Evolutionary conservation across 2,888 invertebrate species (phyloP), one percentile per base, ranked within the genome.

Genomic region (Miltochrista miniata): DNA sequence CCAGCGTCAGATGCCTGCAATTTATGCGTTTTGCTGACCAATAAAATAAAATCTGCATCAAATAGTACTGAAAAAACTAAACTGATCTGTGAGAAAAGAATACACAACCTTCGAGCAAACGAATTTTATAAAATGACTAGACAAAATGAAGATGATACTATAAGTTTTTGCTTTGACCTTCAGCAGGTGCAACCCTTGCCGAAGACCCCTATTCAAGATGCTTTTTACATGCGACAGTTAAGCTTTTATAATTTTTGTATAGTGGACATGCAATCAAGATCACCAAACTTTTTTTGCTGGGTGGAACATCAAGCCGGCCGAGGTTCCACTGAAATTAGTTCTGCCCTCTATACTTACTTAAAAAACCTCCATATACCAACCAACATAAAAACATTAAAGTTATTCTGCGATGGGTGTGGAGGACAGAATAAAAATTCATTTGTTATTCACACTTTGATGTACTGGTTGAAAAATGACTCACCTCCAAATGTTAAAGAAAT

Each of bases 151-250:
- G 8, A 7, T 37, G 47, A 54, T 31, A 45, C 45, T 14, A 8
- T 43, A 49, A 49, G 51, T 34, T 56, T 61, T 50, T 62, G 57
- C 44, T 67, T 67, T 47, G 67, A 65, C 48, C 35, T 65, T 30
- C 61, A 67, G 45, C 62, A 65, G 39, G 60, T 68, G 14, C 51
- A 51, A 45, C 55, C 56, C 41, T 38, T 68, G 45, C 65, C 68
- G 12, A 40, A 45, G 13, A 64, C 61, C 38, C 62, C 60, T 11
- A 63, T 66, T 47, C 50, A 52, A 39, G 61, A 68, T 13, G 48
- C 62, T 31, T 66, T 62, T 51, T 64, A 65, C 38, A 39, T 45
- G 37, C 49, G 57, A 36, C 63, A 68, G 51, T 45, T 68, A 30
- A 56, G 54, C 31, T 50, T 56, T 12, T 61, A 65, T 11, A 34